These are phyloP conservation scores for Lathamus discolor DNA, from an alignment of 2,113 vertebrate species.

Conservation along the genomic window DNA sequence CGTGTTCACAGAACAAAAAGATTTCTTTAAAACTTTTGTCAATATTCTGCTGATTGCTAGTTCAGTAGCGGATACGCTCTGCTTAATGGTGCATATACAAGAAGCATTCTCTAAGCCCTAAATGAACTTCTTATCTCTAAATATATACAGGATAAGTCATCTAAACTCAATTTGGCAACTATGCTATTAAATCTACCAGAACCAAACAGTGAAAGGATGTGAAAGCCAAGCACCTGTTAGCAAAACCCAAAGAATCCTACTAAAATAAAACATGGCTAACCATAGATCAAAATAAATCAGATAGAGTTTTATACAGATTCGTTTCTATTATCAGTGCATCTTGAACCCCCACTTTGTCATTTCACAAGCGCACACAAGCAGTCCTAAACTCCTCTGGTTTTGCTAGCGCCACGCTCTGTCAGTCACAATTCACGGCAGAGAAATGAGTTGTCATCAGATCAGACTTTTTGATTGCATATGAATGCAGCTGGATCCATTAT, in stretches of 20 bases:
- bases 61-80: slow-evolving; percentile 77
- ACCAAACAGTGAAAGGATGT: slow-evolving; percentile 46
- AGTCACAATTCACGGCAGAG: background rate
- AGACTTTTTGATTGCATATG: background rate
- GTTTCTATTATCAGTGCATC: background rate
- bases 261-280: background rate
- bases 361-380: background rate
- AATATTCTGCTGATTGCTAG: slow-evolving; percentile 79
- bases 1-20: slow-evolving; percentile 56
- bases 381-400: background rate
- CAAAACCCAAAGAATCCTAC: background rate
- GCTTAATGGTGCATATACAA: slow-evolving; percentile 82
- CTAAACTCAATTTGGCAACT: slow-evolving; percentile 75
- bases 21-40: slow-evolving; percentile 80
- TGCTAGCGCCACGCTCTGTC: background rate
- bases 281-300: slow-evolving; percentile 33
- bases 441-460: slow-evolving; percentile 6
- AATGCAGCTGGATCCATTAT: background rate
- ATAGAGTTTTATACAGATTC: background rate
- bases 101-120: slow-evolving; percentile 80
- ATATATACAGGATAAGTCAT: slow-evolving; percentile 78
- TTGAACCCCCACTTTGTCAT: background rate
- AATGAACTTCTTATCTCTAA: slow-evolving; percentile 83
- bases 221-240: slow-evolving; percentile 44
- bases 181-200: slow-evolving; percentile 65